Conservation (phyloP, 2,797 vertebrate species). For the Diceros bicornis region DNA sequence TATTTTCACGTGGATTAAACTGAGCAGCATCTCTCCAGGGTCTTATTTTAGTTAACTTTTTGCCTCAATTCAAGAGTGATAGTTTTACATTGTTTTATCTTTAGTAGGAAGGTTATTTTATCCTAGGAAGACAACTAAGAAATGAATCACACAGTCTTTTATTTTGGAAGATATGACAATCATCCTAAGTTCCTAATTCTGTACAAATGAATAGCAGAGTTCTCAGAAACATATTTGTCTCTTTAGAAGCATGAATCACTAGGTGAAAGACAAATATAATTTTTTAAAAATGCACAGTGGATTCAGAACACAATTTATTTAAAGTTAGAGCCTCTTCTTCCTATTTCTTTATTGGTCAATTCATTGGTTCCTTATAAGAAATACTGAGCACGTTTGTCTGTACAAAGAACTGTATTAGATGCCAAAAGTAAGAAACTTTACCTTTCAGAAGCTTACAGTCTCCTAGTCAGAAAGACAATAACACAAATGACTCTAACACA, state of each 20-base stretch:
- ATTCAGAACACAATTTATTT: constrained; percentile 23
- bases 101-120: constrained; percentile 63
- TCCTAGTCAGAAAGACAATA: not conserved
- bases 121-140: constrained; percentile 56
- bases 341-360: not conserved
- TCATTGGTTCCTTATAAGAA: constrained; percentile 6
- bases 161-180: constrained; percentile 66
- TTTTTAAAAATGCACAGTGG: not conserved
- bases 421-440: not conserved
- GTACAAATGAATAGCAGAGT: constrained; percentile 56
- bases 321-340: not conserved
- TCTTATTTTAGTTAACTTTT: constrained; percentile 48
- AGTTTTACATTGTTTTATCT: constrained; percentile 47
- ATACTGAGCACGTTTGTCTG: not conserved
- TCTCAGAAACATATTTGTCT: constrained; percentile 49
- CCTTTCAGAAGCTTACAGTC: not conserved
- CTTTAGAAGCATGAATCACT: constrained; percentile 48
- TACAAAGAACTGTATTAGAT: not conserved
- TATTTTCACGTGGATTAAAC: constrained; percentile 30
- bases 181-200: constrained; percentile 65
- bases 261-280: not conserved
- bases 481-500: not conserved
- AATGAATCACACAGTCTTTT: constrained; percentile 63
- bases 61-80: constrained; percentile 16
- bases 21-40: not conserved